A percentile compares a stretch with the other conserved stretches of the same genome.
Conservation (phyloP, 2,888 invertebrate species). For the Callimorpha dominula region DNA sequence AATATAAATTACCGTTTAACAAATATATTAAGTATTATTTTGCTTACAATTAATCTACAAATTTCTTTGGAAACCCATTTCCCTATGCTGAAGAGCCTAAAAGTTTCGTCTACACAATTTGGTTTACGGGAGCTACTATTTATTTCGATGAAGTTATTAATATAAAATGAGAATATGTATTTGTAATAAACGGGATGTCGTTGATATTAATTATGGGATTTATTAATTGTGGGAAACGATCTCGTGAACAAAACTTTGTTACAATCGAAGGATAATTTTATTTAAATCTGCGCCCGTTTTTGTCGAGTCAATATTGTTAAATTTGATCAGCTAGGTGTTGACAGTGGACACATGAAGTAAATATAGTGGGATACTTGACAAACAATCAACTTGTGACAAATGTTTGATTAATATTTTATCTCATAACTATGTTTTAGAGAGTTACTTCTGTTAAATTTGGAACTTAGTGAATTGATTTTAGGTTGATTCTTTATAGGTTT, state of each 20-base stretch:
- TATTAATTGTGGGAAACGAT: constrained; percentile 20
- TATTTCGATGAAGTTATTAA: background rate
- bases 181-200: constrained; percentile 44
- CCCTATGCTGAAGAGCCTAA: no score
- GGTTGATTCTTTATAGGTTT: background rate
- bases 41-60: background rate
- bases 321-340: constrained; percentile 27
- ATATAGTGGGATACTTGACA: constrained; percentile 17
- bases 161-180: constrained; percentile 20
- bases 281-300: constrained; percentile 24
- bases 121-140: background rate
- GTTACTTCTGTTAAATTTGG: background rate
- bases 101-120: no score
- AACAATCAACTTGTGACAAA: constrained; percentile 22
- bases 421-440: constrained; percentile 7
- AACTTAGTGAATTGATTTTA: background rate
- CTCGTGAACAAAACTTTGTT: background rate
- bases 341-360: constrained; percentile 6
- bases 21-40: constrained; percentile 3
- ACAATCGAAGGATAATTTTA: background rate
- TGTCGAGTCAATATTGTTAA: constrained; percentile 24
- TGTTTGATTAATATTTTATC: constrained; percentile 18
- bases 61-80: background rate
- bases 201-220: constrained; percentile 31
- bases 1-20: constrained; percentile 26